Base-by-base conservation (phyloP, 2,113 vertebrate species). In the Trichomycterus rosablanca region DNA sequence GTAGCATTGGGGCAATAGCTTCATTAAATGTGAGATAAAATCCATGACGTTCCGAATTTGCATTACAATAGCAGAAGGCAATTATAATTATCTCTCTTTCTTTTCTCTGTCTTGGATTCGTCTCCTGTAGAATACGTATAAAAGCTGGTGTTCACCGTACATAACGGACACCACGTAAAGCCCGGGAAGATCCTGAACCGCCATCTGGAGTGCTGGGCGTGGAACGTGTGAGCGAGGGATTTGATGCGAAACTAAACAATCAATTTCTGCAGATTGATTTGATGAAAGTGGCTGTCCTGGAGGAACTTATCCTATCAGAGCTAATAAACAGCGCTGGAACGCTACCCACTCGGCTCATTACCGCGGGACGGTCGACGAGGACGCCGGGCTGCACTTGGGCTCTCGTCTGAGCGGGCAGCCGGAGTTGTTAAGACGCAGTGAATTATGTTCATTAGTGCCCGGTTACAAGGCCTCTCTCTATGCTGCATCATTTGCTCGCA, bases 201-300 rank as follows among this genome's bases (percentile, higher is more conserved):
- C 51, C 63, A 65, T 63, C 49, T 63, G 60, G 30, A 40, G 42
- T 9, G 11, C 23, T 19, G 42, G 26, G 61, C 51, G 4, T 32
- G 45, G 53, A 57, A 30, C 5, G 22, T 57, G 52, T 40, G 63
- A 65, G 54, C 11, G 32, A 40, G 42, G 63, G 63, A 57, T 32
- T 49, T 49, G 43, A 65, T 65, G 52, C 49, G 44, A 65, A 65
- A 65, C 63, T 65, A 48, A 65, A 65, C 63, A 65, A 65, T 56
- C 63, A 65, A 49, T 65, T 65, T 56, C 53, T 57, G 28, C 42
- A 55, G 61, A 65, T 61, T 73, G 66, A 73, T 73, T 68, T 62
- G n/a, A 69, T 73, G 61, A 66, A 68, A 65, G 65, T 53, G 16
- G 51, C 35, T 46, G 60, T 67, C 60, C 60, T 42, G 30, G 11